Conservation (phyloP, 2,113 vertebrate genomes). For the Daboia siamensis region DNA sequence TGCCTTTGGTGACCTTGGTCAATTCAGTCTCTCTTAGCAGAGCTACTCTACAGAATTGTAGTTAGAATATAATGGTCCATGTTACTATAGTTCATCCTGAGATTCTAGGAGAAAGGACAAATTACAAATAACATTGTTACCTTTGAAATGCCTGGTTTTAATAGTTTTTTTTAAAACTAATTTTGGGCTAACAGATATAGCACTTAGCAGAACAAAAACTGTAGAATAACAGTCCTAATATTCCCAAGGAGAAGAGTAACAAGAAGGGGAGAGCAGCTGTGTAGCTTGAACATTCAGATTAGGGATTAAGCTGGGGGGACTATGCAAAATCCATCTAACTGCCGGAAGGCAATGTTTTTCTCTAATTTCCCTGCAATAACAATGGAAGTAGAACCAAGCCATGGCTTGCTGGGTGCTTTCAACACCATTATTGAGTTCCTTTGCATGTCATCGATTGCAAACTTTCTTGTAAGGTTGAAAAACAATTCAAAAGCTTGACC, state of each 20-base stretch:
- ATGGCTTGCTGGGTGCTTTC: neutral
- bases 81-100: neutral
- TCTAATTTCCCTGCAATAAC: neutral
- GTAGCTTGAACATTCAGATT: neutral
- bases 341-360: neutral
- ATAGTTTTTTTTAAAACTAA: neutral
- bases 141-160: neutral
- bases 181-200: neutral
- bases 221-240: neutral
- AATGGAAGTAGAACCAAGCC: neutral
- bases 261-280: neutral
- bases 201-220: neutral
- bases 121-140: no score
- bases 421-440: conserved; percentile 33
- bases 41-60: neutral
- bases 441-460: neutral
- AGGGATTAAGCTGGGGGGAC: neutral
- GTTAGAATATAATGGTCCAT: neutral
- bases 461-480: conserved; percentile 40
- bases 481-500: conserved; percentile 41
- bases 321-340: neutral
- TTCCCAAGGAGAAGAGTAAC: neutral
- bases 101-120: neutral
- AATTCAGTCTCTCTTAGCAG: neutral
- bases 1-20: neutral